Evolutionary conservation across 92 coral and sea anemone species (phyloP).

Genomic region (Porites lobata): DNA sequence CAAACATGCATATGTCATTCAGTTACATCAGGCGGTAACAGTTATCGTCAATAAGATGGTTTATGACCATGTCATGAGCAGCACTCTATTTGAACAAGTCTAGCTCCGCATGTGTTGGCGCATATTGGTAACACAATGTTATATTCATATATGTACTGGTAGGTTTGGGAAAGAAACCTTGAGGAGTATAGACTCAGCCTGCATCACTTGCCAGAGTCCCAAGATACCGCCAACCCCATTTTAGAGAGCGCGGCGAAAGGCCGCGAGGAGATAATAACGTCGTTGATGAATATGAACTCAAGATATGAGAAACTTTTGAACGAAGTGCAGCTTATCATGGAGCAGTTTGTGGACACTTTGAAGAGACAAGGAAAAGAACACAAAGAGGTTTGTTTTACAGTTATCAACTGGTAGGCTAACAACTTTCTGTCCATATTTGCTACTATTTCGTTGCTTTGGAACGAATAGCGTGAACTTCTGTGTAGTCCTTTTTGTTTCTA

Average conservation of each 20-base stretch:
- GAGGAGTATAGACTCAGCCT: slow-evolving; percentile 80
- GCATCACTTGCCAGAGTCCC: slow-evolving; percentile 92
- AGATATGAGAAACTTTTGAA: slow-evolving; percentile 84
- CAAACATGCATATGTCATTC: too few species aligned
- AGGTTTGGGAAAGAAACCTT: slow-evolving; percentile 78
- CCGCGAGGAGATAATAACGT: slow-evolving; percentile 78
- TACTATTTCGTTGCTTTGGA: too few species aligned
- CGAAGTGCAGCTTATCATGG: slow-evolving; percentile 85
- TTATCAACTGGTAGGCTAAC: neutral
- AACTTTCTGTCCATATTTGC: neutral
- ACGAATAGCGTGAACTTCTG: too few species aligned
- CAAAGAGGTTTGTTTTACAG: slow-evolving; percentile 61
- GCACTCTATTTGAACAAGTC: too few species aligned
- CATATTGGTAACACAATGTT: too few species aligned
- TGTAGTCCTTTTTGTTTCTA: too few species aligned
- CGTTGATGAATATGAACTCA: slow-evolving; percentile 73
- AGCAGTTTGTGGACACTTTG: slow-evolving; percentile 69
- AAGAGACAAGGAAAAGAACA: slow-evolving; percentile 88
- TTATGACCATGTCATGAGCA: too few species aligned
- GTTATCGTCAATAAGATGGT: too few species aligned
- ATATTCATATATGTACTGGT: neutral
- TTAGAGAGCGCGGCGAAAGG: slow-evolving; percentile 76
- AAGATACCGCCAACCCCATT: slow-evolving; percentile 79
- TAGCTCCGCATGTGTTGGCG: too few species aligned
- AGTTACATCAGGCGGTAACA: too few species aligned